These are phyloP conservation scores for Mycteria americana DNA, from an alignment of 2,797 vertebrate species.

Conservation along the genomic window DNA sequence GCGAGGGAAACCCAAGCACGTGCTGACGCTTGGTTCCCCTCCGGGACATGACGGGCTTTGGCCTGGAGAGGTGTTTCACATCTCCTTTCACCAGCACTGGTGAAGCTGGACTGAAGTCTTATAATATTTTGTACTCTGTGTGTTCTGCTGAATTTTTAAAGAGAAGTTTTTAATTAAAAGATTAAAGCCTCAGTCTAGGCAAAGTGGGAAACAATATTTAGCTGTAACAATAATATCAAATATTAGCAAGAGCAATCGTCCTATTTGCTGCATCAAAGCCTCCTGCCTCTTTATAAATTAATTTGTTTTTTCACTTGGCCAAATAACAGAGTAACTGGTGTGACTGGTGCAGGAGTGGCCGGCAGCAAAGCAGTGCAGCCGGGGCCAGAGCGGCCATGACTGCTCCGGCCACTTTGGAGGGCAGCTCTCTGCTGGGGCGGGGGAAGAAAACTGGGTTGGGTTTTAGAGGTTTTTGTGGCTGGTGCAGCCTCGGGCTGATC, in stretches of 20 bases:
- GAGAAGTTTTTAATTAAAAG: not conserved
- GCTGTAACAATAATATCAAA: not conserved
- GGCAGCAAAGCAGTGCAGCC: not conserved
- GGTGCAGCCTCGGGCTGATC: accelerated
- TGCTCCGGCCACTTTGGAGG: not conserved
- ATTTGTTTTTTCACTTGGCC: not conserved
- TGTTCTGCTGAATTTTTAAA: not conserved
- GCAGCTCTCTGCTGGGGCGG: not conserved
- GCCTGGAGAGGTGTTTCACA: accelerated
- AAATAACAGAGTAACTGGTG: not conserved
- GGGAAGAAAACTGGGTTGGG: not conserved
- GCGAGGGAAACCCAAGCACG: accelerated
- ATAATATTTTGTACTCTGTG: not conserved
- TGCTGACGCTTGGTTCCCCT: not conserved
- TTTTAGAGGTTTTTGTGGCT: not conserved
- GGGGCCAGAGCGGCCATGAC: no score
- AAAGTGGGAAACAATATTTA: not conserved
- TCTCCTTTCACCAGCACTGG: no score
- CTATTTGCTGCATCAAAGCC: not conserved
- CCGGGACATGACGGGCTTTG: accelerated
- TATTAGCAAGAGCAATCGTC: not conserved
- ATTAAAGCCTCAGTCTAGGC: not conserved
- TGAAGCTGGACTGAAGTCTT: not conserved
- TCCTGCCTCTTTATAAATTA: not conserved
- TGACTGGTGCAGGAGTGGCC: not conserved